Conservation (phyloP, 2,888 invertebrate genomes). For the Euplexia lucipara region DNA sequence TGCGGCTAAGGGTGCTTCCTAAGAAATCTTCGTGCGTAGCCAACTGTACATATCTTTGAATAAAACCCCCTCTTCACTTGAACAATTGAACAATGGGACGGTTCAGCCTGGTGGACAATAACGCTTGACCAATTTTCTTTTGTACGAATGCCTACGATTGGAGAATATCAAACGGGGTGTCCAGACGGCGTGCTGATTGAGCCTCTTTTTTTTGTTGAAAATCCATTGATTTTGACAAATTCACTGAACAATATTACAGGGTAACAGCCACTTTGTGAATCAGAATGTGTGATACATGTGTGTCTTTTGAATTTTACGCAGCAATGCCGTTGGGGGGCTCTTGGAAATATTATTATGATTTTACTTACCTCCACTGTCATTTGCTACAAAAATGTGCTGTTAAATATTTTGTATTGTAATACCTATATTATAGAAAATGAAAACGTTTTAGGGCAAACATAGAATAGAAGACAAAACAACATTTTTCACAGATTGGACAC, state of each 20-base stretch:
- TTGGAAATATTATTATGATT: constrained; percentile 35
- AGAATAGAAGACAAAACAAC: not conserved
- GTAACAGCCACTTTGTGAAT: constrained; percentile 54
- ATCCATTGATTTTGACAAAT: constrained; percentile 84
- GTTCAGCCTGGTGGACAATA: constrained; percentile 87
- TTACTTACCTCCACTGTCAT: constrained; percentile 35
- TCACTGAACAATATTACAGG: constrained; percentile 77
- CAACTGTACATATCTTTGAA: constrained; percentile 84
- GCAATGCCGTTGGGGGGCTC: constrained; percentile 12
- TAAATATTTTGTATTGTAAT: constrained; percentile 27
- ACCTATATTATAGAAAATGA: constrained; percentile 17
- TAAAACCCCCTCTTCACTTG: constrained; percentile 84
- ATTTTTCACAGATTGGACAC: no score
- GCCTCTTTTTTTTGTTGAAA: constrained; percentile 79
- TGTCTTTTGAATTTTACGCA: constrained; percentile 47
- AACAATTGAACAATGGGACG: constrained; percentile 87
- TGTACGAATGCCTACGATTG: constrained; percentile 87
- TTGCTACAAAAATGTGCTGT: constrained; percentile 22
- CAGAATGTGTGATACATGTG: constrained; percentile 48
- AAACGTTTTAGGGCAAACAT: not conserved
- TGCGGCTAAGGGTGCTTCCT: constrained; percentile 72
- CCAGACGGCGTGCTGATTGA: constrained; percentile 82
- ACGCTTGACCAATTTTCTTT: constrained; percentile 90
- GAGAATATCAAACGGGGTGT: constrained; percentile 85
- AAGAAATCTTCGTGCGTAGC: constrained; percentile 78